Conservation (phyloP, 2,113 vertebrate species). For the Bubo scandiacus region DNA sequence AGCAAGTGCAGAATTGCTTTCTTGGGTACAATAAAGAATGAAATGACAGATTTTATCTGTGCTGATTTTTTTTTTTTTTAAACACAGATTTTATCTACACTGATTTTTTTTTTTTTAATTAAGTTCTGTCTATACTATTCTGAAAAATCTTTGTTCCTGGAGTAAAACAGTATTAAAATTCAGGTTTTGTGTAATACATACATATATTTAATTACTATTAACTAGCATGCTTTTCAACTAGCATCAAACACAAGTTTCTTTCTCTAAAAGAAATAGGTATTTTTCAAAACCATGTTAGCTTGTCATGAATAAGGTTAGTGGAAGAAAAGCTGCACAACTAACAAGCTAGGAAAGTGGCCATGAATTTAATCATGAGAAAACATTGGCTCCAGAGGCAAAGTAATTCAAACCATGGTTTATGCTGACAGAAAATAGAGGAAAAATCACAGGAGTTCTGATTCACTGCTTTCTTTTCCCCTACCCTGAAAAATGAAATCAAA, state of each 20-base stretch:
- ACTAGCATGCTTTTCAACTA: neutral
- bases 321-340: neutral
- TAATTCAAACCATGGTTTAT: neutral
- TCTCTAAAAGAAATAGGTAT: neutral
- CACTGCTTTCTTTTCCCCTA: neutral
- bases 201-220: neutral
- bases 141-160: neutral
- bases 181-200: neutral
- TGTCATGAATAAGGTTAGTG: neutral
- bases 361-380: neutral
- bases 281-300: neutral
- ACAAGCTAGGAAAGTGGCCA: neutral
- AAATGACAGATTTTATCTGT: neutral
- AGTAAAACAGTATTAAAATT: neutral
- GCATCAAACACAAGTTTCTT: neutral
- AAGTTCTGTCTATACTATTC: neutral
- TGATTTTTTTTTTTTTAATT: neutral
- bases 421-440: neutral
- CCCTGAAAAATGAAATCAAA: conserved; percentile 2
- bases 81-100: neutral
- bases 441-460: neutral
- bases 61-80: neutral
- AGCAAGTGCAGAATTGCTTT: neutral
- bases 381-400: neutral
- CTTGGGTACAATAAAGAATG: neutral